Evolutionary conservation across 2,113 vertebrate species (phyloP).

Genomic region (Mus pahari): DNA sequence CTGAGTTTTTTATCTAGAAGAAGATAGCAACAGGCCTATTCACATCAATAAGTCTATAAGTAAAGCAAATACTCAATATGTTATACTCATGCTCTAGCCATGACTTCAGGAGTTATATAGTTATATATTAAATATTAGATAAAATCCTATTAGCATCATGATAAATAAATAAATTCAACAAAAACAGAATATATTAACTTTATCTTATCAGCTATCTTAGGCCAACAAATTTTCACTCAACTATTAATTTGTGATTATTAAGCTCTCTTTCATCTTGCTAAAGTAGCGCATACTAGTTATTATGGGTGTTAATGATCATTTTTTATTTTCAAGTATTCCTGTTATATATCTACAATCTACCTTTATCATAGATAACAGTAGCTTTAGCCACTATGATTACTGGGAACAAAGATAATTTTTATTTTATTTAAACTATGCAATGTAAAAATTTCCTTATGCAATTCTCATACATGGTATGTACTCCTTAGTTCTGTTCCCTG

Average conservation of each 20-base stretch:
- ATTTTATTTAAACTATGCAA: background rate
- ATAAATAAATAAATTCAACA: background rate
- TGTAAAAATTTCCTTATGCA: background rate
- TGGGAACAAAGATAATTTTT: background rate
- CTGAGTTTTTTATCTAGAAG: background rate
- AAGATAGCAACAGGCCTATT: background rate
- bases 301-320: background rate
- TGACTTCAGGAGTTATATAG: background rate
- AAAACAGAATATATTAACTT: conserved; percentile 14
- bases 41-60: background rate
- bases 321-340: background rate
- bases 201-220: background rate
- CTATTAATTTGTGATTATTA: background rate
- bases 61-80: background rate
- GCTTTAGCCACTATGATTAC: background rate
- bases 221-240: background rate
- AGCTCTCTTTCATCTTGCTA: background rate
- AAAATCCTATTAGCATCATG: background rate
- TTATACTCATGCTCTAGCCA: background rate
- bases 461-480: background rate
- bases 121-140: background rate
- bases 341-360: background rate
- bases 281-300: background rate
- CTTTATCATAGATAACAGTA: background rate
- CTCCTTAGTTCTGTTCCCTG: background rate